A percentile compares a stretch with the other conserved stretches of the same genome.
phyloP scores from a whole-genome alignment of 2,888 invertebrate species.

The Drosophila mulleri region DNA sequence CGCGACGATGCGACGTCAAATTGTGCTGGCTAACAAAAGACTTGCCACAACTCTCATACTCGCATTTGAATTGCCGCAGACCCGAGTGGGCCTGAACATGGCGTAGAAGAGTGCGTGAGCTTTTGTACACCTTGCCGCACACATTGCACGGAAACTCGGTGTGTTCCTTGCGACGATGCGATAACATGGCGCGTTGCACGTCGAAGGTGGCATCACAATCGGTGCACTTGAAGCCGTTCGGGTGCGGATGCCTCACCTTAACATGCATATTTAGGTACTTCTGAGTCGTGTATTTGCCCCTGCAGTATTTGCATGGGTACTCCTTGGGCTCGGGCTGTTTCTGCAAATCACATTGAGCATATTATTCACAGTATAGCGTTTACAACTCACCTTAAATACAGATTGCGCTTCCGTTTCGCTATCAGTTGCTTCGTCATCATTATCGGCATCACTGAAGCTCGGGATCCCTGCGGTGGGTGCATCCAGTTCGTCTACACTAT shows the following conservation, averaged over 20 bases:
- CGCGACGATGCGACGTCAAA: slow-evolving; percentile 68
- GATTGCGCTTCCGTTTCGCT: slow-evolving; percentile 37
- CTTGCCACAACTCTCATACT: slow-evolving; percentile 73
- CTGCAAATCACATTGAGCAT: slow-evolving; percentile 22
- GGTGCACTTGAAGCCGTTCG: slow-evolving; percentile 65
- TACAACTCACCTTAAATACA: slow-evolving; percentile 50
- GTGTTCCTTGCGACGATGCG: slow-evolving; percentile 68
- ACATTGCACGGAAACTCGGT: slow-evolving; percentile 60
- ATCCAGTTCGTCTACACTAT: slow-evolving; percentile 25
- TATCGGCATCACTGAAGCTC: slow-evolving; percentile 14
- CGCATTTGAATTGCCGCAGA: slow-evolving; percentile 66
- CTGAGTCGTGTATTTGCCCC: slow-evolving; percentile 54
- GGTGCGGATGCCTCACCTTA: slow-evolving; percentile 68
- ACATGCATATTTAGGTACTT: slow-evolving; percentile 67
- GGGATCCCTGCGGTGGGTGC: background rate
- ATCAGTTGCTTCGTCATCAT: slow-evolving; percentile 14
- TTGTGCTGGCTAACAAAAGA: slow-evolving; percentile 73
- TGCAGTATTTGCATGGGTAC: slow-evolving; percentile 57
- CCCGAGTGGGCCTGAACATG: slow-evolving; percentile 73
- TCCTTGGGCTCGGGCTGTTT: slow-evolving; percentile 45
- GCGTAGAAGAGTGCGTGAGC: slow-evolving; percentile 64
- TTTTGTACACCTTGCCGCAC: slow-evolving; percentile 74
- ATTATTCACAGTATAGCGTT: background rate
- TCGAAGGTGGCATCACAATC: slow-evolving; percentile 62
- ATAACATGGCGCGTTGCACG: slow-evolving; percentile 58